Conservation (phyloP, 2,888 invertebrate genomes). For the Ichneumoninae sp. region DNA sequence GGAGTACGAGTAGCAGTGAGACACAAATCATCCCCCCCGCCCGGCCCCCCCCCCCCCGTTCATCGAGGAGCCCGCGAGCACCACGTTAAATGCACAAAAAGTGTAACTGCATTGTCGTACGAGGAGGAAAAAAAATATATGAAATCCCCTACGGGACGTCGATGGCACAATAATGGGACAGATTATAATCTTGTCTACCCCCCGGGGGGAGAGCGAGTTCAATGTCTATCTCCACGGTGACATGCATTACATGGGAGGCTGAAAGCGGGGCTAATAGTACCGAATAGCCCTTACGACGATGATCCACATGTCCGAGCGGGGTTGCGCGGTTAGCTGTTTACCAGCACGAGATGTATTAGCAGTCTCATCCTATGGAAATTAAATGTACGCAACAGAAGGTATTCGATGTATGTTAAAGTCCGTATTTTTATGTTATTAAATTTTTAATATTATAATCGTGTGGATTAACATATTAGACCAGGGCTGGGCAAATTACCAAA, state of each 20-base stretch:
- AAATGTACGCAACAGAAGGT: background rate
- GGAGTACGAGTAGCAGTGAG: slow-evolving; percentile 63
- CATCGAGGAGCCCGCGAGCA: slow-evolving; percentile 64
- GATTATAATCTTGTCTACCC: slow-evolving; percentile 85
- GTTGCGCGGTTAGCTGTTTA: slow-evolving; percentile 41
- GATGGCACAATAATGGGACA: slow-evolving; percentile 84
- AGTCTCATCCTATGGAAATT: background rate
- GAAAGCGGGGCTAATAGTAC: slow-evolving; percentile 56
- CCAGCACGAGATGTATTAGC: background rate
- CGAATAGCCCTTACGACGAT: slow-evolving; percentile 55
- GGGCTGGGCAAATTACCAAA: too few relatives aligned
- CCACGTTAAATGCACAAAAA: slow-evolving; percentile 83
- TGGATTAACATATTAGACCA: too few relatives aligned
- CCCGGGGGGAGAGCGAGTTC: slow-evolving; percentile 74
- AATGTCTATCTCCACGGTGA: slow-evolving; percentile 56
- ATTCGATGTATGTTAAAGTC: too few relatives aligned
- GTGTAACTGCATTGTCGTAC: slow-evolving; percentile 84
- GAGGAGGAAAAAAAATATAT: slow-evolving; percentile 57
- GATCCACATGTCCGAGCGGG: slow-evolving; percentile 62
- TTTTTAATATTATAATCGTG: too few relatives aligned
- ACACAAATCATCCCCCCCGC: slow-evolving; percentile 52
- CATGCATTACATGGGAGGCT: slow-evolving; percentile 59
- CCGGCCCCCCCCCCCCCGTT: slow-evolving; percentile 35
- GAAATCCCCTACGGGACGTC: slow-evolving; percentile 84
- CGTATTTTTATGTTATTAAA: too few relatives aligned